Evolutionary conservation across 2,113 vertebrate species (phyloP).

Genomic region (Accipiter virgatus): DNA sequence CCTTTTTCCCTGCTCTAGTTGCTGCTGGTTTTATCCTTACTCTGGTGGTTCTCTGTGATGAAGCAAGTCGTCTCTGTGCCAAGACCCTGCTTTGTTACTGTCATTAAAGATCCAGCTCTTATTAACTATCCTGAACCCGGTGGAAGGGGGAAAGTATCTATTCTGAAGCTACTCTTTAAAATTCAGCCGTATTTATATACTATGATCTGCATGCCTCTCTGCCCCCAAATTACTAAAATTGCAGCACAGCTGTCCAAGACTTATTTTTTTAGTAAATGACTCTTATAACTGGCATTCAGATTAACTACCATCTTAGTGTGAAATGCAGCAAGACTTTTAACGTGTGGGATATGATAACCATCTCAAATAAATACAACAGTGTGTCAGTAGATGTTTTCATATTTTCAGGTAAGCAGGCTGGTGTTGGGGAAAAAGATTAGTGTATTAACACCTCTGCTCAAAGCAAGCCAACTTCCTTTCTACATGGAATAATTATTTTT

Average conservation of each 20-base stretch:
- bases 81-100: background rate
- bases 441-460: conserved; percentile 55
- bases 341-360: background rate
- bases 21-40: background rate
- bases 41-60: background rate
- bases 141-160: background rate
- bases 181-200: background rate
- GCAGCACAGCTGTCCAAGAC: background rate
- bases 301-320: conserved; percentile 4
- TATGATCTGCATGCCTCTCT: background rate
- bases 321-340: background rate
- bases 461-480: conserved; percentile 55
- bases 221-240: conserved; percentile 30
- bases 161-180: background rate
- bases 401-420: conserved; percentile 39
- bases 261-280: conserved; percentile 31
- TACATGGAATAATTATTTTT: conserved; percentile 52
- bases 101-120: background rate
- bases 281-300: conserved; percentile 19
- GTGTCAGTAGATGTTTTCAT: conserved; percentile 12
- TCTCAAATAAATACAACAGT: background rate
- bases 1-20: background rate
- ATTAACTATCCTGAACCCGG: background rate
- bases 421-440: conserved; percentile 20
- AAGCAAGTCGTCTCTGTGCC: background rate